phyloP scores from a whole-genome alignment of 2,888 invertebrate genomes.

The Empis livida region DNA sequence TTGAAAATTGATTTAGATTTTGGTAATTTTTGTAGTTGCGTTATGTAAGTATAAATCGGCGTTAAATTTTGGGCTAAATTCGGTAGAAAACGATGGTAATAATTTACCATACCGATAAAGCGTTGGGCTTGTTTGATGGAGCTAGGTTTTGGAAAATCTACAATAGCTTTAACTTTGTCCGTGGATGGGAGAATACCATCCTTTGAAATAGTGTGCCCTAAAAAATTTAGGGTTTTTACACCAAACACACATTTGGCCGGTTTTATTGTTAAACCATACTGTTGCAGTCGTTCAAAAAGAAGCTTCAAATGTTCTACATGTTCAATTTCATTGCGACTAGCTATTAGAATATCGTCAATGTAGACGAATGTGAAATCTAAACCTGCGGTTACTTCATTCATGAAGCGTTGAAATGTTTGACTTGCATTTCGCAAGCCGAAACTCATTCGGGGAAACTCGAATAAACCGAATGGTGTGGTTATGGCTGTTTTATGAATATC shows the following conservation, averaged over 20 bases:
- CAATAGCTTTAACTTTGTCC: background rate
- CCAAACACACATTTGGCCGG: slow-evolving; percentile 3
- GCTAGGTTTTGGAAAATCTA: background rate
- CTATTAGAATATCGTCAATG: slow-evolving; percentile 22
- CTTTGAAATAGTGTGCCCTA: background rate
- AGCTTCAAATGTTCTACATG: slow-evolving; percentile 13
- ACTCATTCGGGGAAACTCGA: slow-evolving; percentile 22
- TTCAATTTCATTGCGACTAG: slow-evolving; percentile 12
- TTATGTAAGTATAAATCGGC: slow-evolving; percentile 1
- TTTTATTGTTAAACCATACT: slow-evolving; percentile 16
- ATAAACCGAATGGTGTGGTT: slow-evolving; percentile 26
- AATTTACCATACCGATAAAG: slow-evolving; percentile 3
- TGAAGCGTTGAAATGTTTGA: slow-evolving; percentile 27
- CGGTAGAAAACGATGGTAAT: slow-evolving; percentile 5
- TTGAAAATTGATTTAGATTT: slow-evolving; percentile 1
- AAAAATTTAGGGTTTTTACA: background rate
- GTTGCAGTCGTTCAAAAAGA: slow-evolving; percentile 13
- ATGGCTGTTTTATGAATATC: slow-evolving; percentile 28
- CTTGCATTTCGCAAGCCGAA: slow-evolving; percentile 23
- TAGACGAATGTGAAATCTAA: slow-evolving; percentile 19
- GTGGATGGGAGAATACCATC: background rate
- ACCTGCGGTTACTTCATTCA: slow-evolving; percentile 18
- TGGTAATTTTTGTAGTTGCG: background rate
- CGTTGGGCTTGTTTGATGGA: background rate
- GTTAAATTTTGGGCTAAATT: background rate